Conservation (phyloP, 2,113 vertebrate species). For the Tonatia bakeri region DNA sequence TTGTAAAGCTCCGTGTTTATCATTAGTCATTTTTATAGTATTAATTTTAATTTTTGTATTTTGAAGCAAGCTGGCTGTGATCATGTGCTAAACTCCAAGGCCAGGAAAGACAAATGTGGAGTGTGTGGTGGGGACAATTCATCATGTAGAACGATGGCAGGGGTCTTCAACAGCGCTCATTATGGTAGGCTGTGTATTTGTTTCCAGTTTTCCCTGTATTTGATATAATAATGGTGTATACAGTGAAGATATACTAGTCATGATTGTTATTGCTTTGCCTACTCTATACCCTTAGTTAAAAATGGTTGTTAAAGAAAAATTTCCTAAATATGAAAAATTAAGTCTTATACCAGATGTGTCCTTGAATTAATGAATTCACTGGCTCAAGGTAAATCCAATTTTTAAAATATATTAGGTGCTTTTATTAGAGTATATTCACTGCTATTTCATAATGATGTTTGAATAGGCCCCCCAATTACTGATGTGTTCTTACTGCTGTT, state of each 20-base stretch:
- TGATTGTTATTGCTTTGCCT: background rate
- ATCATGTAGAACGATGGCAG: constrained; percentile 91
- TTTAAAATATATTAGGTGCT: background rate
- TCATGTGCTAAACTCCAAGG: constrained; percentile 95
- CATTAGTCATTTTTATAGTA: background rate
- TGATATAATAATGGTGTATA: background rate
- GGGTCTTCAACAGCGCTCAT: constrained; percentile 93
- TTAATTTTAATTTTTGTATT: constrained; percentile 46
- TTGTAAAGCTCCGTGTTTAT: background rate
- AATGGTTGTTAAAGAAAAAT: background rate
- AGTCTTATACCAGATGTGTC: background rate
- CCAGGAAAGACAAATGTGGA: constrained; percentile 94
- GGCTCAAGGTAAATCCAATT: background rate
- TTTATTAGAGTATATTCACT: background rate
- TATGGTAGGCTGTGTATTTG: constrained; percentile 86
- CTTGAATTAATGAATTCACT: background rate
- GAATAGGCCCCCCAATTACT: background rate
- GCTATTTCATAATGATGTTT: background rate
- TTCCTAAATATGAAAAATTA: background rate
- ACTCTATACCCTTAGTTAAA: background rate
- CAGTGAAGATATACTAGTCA: background rate
- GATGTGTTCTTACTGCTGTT: background rate
- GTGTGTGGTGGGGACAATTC: constrained; percentile 97
- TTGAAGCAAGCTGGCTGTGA: constrained; percentile 97
- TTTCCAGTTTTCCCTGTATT: background rate